Percentiles rank a stretch among this genome's conserved stretches.
These are phyloP conservation scores for Apis florea DNA, from an alignment of 1,140 invertebrate species.

Conservation along the genomic window DNA sequence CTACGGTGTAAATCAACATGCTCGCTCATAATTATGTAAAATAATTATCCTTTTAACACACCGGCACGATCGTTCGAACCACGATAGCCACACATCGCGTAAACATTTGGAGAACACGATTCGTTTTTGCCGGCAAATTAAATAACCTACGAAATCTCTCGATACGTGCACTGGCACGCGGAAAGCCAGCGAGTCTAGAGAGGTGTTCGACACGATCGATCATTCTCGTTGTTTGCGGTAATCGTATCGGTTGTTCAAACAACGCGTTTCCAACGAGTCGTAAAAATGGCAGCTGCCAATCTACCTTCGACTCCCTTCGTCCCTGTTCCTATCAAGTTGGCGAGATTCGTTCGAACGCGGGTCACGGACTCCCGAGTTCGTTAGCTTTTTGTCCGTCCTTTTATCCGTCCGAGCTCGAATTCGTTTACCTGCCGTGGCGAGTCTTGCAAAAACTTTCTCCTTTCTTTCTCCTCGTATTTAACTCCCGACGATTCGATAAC, in stretches of 20 bases:
- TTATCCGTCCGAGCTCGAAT: neutral
- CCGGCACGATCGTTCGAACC: too few species aligned
- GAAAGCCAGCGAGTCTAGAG: neutral
- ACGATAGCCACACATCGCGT: too few species aligned
- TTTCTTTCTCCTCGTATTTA: neutral
- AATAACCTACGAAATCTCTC: neutral
- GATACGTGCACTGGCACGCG: too few species aligned
- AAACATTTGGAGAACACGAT: too few species aligned
- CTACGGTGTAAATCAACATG: neutral
- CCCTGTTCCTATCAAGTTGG: constrained; percentile 5
- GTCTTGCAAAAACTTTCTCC: constrained; percentile 31
- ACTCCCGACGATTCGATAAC: neutral
- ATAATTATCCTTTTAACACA: constrained; percentile 1
- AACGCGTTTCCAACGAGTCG: neutral
- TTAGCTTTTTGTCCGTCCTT: constrained; percentile 19
- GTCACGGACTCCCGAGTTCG: constrained; percentile 39
- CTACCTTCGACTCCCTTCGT: neutral
- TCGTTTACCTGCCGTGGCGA: constrained; percentile 23
- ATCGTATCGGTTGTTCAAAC: neutral
- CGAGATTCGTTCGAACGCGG: constrained; percentile 3
- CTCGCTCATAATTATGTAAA: neutral
- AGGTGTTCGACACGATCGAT: neutral
- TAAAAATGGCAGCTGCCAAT: constrained; percentile 26
- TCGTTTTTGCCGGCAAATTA: neutral
- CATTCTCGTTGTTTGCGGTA: neutral